Percentiles rank a stretch among this genome's conserved stretches.
Evolutionary conservation across 2,113 vertebrate genomes (phyloP).

Genomic region (Guaruba guarouba): DNA sequence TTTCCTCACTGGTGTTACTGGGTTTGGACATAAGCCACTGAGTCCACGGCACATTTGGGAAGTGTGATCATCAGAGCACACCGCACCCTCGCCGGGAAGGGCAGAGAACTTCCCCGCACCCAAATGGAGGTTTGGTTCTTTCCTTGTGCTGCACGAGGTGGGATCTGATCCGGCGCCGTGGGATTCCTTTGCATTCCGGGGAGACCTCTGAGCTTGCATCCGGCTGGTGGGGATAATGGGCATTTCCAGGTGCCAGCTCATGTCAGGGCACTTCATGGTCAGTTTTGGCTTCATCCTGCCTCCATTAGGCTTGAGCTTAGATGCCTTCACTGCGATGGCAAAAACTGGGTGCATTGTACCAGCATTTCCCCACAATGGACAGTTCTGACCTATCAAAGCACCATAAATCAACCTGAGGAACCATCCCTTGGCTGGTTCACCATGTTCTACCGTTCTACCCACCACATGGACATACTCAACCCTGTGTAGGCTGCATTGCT

Average conservation of each 20-base stretch:
- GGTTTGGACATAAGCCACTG: neutral
- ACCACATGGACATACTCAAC: rapidly evolving
- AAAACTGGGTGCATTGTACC: rapidly evolving
- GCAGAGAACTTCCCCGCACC: neutral
- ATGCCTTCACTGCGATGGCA: neutral
- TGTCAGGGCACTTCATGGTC: rapidly evolving
- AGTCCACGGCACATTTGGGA: rapidly evolving
- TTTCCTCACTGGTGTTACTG: neutral
- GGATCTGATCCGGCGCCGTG: rapidly evolving
- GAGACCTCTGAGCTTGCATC: rapidly evolving
- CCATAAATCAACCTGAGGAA: neutral
- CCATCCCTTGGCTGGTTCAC: neutral
- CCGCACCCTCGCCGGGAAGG: neutral
- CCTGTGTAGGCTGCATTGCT: neutral
- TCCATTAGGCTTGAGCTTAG: rapidly evolving
- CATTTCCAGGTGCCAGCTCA: neutral
- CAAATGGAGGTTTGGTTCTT: neutral
- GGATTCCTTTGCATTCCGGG: rapidly evolving
- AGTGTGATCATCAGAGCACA: rapidly evolving
- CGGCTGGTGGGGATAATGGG: rapidly evolving
- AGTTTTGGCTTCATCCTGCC: neutral
- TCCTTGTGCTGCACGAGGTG: neutral
- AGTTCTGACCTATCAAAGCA: neutral
- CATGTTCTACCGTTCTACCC: neutral
- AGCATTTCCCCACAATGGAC: neutral